Conservation (phyloP, 1,140 invertebrate species). For the Oncopeltus fasciatus region DNA sequence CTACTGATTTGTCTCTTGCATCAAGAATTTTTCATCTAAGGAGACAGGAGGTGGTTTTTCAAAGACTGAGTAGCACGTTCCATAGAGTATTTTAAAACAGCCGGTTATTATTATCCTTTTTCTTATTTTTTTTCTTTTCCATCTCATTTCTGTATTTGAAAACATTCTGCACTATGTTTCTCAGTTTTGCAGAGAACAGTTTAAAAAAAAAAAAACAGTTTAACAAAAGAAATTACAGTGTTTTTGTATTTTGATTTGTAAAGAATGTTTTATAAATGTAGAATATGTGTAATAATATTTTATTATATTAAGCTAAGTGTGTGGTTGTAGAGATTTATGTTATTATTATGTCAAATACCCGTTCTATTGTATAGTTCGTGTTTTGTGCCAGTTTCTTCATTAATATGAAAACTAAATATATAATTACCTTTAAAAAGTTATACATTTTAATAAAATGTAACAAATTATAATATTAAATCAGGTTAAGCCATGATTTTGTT, state of each 20-base stretch:
- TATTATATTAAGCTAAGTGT: neutral
- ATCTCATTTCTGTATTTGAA: neutral
- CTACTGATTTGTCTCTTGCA: neutral
- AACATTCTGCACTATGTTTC: neutral
- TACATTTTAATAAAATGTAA: too few relatives aligned
- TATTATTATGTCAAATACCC: neutral
- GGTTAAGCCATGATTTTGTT: too few relatives aligned
- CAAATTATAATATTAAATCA: too few relatives aligned
- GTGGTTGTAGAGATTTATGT: neutral
- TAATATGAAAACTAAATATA: too few relatives aligned
- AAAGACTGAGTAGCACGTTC: constrained; percentile 8
- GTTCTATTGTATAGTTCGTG: constrained; percentile 2
- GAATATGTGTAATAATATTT: constrained; percentile 2
- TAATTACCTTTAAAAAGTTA: too few relatives aligned
- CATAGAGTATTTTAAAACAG: neutral
- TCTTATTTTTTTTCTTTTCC: neutral
- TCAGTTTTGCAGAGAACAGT: neutral
- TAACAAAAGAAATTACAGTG: too few relatives aligned
- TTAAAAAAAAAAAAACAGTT: too few relatives aligned
- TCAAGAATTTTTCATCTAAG: neutral
- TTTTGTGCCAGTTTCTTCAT: constrained; percentile 7
- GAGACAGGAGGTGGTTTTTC: constrained; percentile 2
- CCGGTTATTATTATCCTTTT: neutral
- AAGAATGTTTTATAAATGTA: neutral
- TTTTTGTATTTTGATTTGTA: neutral